phyloP scores from a whole-genome alignment of 2,113 vertebrate genomes.

The Rhabdomys dilectus region DNA sequence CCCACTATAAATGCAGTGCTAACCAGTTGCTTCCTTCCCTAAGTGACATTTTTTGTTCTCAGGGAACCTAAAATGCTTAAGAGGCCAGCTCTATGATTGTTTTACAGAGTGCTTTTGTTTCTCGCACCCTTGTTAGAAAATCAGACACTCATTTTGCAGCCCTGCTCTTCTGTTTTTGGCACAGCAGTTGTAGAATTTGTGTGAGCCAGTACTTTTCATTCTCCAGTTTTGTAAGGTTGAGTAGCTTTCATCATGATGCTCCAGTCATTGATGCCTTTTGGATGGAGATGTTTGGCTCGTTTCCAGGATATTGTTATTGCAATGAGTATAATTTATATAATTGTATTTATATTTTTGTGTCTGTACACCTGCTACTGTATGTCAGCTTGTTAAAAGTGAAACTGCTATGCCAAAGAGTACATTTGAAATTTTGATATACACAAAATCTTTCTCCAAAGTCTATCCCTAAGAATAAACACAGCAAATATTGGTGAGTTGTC shows the following conservation, averaged over 20 bases:
- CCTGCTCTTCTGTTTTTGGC: conserved; percentile 10
- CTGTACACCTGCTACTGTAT: background rate
- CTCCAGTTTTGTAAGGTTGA: background rate
- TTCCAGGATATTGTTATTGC: conserved; percentile 18
- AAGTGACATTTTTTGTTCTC: background rate
- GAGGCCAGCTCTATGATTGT: background rate
- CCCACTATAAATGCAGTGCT: background rate
- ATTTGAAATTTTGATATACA: conserved; percentile 37
- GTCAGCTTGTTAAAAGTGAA: conserved; percentile 31
- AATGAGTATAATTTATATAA: background rate
- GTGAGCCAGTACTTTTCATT: background rate
- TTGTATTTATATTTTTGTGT: background rate
- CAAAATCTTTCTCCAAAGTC: background rate
- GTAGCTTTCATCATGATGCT: background rate
- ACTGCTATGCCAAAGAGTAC: background rate
- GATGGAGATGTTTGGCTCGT: background rate
- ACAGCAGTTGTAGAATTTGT: background rate
- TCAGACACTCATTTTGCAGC: background rate
- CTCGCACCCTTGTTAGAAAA: background rate
- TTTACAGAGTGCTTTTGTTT: conserved; percentile 37
- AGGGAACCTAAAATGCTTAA: conserved; percentile 34
- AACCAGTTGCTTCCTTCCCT: background rate
- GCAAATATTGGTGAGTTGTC: background rate
- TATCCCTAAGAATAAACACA: background rate
- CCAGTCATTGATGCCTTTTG: background rate